Conservation (phyloP, 2,113 vertebrate species). For the Pluvialis apricaria region DNA sequence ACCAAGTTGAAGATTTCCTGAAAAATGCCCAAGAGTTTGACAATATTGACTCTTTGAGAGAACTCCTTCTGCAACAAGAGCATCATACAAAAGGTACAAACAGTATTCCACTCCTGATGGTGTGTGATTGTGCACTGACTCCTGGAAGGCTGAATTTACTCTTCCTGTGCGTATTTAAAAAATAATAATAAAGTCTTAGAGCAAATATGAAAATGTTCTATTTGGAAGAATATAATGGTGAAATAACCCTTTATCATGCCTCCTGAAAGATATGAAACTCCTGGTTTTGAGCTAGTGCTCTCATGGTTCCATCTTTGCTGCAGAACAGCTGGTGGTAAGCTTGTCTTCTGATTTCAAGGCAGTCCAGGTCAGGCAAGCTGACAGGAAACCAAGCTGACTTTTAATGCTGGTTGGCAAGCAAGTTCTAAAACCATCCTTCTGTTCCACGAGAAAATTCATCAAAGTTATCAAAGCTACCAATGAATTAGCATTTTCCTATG, state of each 20-base stretch:
- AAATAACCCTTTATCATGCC: not conserved
- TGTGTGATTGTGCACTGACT: not conserved
- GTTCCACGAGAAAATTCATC: not conserved
- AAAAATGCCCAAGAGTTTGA: slow-evolving; percentile 68
- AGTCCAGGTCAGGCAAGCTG: not conserved
- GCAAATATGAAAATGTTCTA: not conserved
- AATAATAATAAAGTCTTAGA: not conserved
- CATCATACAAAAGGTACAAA: slow-evolving; percentile 80
- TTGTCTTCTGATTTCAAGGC: not conserved
- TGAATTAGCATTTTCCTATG: not conserved
- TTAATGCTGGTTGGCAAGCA: not conserved
- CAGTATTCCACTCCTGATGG: not conserved
- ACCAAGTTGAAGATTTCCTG: slow-evolving; percentile 82
- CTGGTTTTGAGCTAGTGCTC: not conserved
- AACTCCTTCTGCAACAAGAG: slow-evolving; percentile 74
- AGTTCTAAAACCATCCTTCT: not conserved
- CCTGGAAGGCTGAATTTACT: not conserved
- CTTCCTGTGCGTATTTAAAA: not conserved
- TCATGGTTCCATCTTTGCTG: not conserved
- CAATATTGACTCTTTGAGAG: slow-evolving; percentile 59
- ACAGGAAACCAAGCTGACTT: not conserved
- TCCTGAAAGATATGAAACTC: not conserved
- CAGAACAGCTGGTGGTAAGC: not conserved
- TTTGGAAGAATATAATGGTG: not conserved
- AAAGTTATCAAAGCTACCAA: not conserved